Evolutionary conservation across 2,113 vertebrate species (phyloP), one percentile per base, ranked within the genome.

Genomic region (Notiomystis cincta): DNA sequence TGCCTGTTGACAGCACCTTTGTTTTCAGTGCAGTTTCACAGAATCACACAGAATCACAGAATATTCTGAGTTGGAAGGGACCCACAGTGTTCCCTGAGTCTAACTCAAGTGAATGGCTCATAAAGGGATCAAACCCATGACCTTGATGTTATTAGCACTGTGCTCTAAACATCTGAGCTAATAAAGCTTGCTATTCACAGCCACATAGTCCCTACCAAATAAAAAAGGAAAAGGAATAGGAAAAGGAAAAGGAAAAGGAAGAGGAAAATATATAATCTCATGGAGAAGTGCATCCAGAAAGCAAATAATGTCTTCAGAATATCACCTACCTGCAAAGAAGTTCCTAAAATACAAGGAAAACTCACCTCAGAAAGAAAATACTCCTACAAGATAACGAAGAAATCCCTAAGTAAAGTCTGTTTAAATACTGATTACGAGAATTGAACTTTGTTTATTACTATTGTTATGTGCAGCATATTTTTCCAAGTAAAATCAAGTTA

Each of bases 361-460:
- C 2, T 2, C 3, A 5, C 10, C 11, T 3, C 9, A 31, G 56
- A 84, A 13, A n/a, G n/a, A n/a, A n/a, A n/a, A n/a, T n/a, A n/a
- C n/a, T 7, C 15, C 33, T 27, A 42, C 20, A 66, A 67, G 10
- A 35, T 50, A 89, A 48, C 1, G 0, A 13, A 27, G 42, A 81
- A 62, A 77, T 65, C 9, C 16, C 17, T 61, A 51, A 79, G 16
- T 54, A 40, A 65, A 25, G 5, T 40, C 11, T 60, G 2, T 48
- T 76, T 57, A 83, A 76, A 44, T 82, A 40, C 11, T 73, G 10
- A 57, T 61, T 86, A 50, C 11, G 5, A 31, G 22, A 69, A 12
- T 48, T 27, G 18, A 80, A 69, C 4, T 71, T 18, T n/a, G 9
- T 2, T 61, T 84, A 87, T 11, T 25, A 38, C 13, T 58, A 2